Evolutionary conservation across 2,113 vertebrate genomes (phyloP).

Genomic region (Psilopsiagon aurifrons): DNA sequence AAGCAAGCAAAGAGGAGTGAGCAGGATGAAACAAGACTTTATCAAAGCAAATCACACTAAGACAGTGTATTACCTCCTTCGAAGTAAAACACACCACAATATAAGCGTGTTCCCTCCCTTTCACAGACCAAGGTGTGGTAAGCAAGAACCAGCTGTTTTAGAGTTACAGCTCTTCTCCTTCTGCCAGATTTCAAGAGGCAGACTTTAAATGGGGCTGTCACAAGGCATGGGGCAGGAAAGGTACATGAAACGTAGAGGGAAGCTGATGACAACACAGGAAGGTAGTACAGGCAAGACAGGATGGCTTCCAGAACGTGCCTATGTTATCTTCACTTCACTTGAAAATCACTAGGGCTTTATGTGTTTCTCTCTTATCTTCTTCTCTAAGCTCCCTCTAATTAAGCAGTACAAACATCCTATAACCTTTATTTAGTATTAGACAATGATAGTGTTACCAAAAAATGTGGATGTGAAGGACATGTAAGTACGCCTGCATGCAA

Average conservation of each 20-base stretch:
- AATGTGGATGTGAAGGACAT: fast-evolving
- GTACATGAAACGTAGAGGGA: neutral
- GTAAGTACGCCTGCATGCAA: neutral
- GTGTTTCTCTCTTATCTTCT: neutral
- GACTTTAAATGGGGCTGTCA: neutral
- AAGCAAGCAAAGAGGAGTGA: neutral
- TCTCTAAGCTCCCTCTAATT: neutral
- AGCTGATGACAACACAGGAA: neutral
- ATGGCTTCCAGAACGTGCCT: neutral
- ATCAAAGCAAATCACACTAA: neutral
- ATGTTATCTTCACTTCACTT: neutral
- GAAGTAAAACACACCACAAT: neutral
- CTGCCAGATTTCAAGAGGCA: neutral
- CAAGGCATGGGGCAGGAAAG: neutral
- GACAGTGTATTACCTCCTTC: neutral
- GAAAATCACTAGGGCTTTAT: neutral
- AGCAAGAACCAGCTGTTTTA: neutral
- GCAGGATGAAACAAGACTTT: neutral
- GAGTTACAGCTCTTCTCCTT: neutral
- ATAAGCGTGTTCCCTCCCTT: neutral
- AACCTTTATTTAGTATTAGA: neutral
- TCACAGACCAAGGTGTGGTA: neutral
- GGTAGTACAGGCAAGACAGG: neutral
- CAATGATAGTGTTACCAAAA: neutral
- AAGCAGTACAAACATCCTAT: neutral